These are phyloP conservation scores for Zaprionus gabonicus DNA, from an alignment of 1,140 invertebrate species.

Conservation along the genomic window DNA sequence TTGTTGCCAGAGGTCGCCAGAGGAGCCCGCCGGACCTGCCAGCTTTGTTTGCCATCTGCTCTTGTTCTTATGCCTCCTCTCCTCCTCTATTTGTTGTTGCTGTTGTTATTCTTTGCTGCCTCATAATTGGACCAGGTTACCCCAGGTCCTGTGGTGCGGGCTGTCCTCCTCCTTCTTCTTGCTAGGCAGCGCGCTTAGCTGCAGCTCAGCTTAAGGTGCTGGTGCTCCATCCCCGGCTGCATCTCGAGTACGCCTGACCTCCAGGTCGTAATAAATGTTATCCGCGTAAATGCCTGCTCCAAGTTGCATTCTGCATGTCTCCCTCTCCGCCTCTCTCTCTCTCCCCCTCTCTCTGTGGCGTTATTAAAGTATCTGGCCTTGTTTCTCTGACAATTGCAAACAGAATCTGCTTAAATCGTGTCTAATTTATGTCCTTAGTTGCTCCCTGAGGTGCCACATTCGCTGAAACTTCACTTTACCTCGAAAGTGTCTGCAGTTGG, in stretches of 20 bases:
- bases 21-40: background rate
- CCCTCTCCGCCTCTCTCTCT: no score
- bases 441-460: background rate
- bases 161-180: no score
- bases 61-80: constrained; percentile 4
- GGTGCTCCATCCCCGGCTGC: constrained; percentile 9
- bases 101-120: constrained; percentile 1
- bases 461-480: background rate
- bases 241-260: constrained; percentile 68
- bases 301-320: constrained; percentile 31
- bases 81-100: constrained; percentile 27
- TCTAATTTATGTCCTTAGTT: constrained; percentile 81
- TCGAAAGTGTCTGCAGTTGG: background rate
- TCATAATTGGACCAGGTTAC: constrained; percentile 19
- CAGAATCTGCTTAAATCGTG: constrained; percentile 37
- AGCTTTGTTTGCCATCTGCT: constrained; percentile 32
- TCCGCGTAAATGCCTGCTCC: constrained; percentile 55
- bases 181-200: constrained; percentile 8
- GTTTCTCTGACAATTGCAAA: constrained; percentile 42
- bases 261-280: constrained; percentile 63
- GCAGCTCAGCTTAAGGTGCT: constrained; percentile 1
- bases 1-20: constrained; percentile 33
- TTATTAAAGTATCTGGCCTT: constrained; percentile 66
- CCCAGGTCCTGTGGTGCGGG: background rate
- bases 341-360: constrained; percentile 4